phyloP scores from a whole-genome alignment of 2,888 invertebrate genomes.

The Hedychridium roseum region DNA sequence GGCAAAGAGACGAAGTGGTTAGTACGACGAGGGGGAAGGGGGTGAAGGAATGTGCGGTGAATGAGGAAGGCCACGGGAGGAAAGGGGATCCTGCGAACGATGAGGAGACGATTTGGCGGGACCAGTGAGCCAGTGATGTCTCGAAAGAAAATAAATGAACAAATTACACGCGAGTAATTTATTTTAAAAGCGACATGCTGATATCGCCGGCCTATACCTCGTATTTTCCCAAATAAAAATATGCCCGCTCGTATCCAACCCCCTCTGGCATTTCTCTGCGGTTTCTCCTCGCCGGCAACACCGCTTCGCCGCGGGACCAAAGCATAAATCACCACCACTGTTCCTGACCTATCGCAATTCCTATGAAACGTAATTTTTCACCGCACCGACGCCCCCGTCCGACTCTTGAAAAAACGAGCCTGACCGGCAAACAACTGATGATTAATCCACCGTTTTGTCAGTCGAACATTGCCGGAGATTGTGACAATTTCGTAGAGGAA shows the following conservation, averaged over 20 bases:
- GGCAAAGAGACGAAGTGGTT: too few species aligned
- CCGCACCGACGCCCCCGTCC: not conserved
- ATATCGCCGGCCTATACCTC: conserved; percentile 14
- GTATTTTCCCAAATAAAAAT: conserved; percentile 18
- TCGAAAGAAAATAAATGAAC: too few species aligned
- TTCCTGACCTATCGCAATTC: conserved; percentile 17
- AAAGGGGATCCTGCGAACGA: too few species aligned
- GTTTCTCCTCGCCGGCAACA: conserved; percentile 12
- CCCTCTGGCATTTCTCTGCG: not conserved
- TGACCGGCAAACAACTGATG: too few species aligned
- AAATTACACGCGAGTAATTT: conserved; percentile 20
- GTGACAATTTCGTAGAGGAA: too few species aligned
- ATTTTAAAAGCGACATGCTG: conserved; percentile 20
- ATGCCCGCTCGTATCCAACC: not conserved
- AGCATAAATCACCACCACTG: conserved; percentile 19
- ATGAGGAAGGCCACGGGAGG: conserved; percentile 7
- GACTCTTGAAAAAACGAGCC: not conserved
- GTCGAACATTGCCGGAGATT: too few species aligned
- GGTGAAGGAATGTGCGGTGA: too few species aligned
- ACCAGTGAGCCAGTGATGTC: too few species aligned
- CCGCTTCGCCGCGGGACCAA: conserved; percentile 16
- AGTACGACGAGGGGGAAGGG: too few species aligned
- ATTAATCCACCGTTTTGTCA: too few species aligned
- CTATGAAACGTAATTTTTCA: conserved; percentile 19
- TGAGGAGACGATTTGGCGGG: too few species aligned